A percentile compares a stretch with the other conserved stretches of the same genome.
phyloP scores from a whole-genome alignment of 2,888 invertebrate genomes.

The Oscheius sp. region DNA sequence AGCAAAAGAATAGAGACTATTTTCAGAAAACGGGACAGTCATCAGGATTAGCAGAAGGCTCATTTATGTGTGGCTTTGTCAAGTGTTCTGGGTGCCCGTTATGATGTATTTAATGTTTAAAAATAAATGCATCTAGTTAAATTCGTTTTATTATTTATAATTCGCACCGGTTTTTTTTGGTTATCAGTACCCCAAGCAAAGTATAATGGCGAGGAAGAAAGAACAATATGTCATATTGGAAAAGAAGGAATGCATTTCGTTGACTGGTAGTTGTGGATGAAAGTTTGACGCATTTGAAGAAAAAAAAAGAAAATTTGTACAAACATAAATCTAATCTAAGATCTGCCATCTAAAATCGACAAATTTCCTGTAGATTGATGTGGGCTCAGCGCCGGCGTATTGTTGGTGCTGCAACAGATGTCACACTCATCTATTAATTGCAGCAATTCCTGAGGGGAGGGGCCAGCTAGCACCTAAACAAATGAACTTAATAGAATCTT shows the following conservation, averaged over 20 bases:
- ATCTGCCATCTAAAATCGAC: constrained; percentile 1
- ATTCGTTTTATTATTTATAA: background rate
- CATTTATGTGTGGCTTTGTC: background rate
- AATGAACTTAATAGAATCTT: background rate
- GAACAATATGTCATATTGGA: background rate
- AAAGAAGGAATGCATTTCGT: background rate
- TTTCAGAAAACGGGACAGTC: constrained; percentile 2
- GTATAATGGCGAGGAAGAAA: constrained; percentile 1
- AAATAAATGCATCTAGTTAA: constrained; percentile 22
- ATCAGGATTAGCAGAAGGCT: background rate
- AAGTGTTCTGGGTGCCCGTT: constrained; percentile 25
- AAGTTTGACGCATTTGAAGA: no score
- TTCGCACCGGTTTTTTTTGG: constrained; percentile 12
- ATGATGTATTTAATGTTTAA: constrained; percentile 13
- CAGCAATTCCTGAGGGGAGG: constrained; percentile 89
- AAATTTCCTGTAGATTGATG: constrained; percentile 22
- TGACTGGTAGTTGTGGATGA: background rate
- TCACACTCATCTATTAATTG: constrained; percentile 93
- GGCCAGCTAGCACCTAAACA: constrained; percentile 77
- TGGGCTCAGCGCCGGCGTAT: constrained; percentile 32
- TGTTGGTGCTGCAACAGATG: constrained; percentile 76
- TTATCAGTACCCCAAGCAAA: constrained; percentile 4
- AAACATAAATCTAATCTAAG: background rate
- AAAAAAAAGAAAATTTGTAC: no score
- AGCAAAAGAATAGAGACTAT: background rate